Evolutionary conservation across 2,888 invertebrate species (phyloP).

Genomic region (Drosophila picticornis): DNA sequence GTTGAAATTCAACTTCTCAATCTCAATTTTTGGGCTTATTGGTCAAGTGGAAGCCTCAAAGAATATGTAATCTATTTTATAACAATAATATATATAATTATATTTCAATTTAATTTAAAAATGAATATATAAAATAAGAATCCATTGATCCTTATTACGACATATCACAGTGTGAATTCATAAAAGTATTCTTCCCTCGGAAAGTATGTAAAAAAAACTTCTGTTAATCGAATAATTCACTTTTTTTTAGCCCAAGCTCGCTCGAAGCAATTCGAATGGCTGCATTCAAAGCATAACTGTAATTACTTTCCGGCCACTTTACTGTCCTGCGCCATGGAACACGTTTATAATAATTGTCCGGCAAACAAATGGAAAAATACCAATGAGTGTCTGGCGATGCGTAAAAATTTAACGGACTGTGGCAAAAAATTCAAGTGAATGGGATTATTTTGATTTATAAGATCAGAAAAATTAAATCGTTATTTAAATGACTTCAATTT

Average conservation of each 20-base stretch:
- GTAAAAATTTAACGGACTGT: constrained; percentile 54
- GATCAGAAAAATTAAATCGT: constrained; percentile 12
- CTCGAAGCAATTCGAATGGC: constrained; percentile 55
- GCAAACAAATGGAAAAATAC: constrained; percentile 61
- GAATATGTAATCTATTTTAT: background rate
- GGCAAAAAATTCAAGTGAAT: constrained; percentile 13
- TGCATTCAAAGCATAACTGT: constrained; percentile 54
- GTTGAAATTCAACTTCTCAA: background rate
- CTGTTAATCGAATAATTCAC: background rate
- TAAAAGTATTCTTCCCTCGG: background rate
- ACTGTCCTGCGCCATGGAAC: constrained; percentile 61
- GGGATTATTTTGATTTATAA: background rate
- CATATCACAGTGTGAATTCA: background rate
- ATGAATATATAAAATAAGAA: background rate
- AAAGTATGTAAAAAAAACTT: background rate
- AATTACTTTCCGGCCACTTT: constrained; percentile 62
- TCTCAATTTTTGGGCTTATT: background rate
- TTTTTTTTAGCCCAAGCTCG: constrained; percentile 44
- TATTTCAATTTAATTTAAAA: background rate
- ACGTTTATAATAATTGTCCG: constrained; percentile 68
- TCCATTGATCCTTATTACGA: background rate
- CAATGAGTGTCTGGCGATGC: constrained; percentile 55
- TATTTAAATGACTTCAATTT: constrained; percentile 9
- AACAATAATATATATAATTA: background rate
- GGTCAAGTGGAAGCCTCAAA: no score